Evolutionary conservation across 1,140 invertebrate genomes (phyloP).

Genomic region (Pogonomyrmex barbatus): DNA sequence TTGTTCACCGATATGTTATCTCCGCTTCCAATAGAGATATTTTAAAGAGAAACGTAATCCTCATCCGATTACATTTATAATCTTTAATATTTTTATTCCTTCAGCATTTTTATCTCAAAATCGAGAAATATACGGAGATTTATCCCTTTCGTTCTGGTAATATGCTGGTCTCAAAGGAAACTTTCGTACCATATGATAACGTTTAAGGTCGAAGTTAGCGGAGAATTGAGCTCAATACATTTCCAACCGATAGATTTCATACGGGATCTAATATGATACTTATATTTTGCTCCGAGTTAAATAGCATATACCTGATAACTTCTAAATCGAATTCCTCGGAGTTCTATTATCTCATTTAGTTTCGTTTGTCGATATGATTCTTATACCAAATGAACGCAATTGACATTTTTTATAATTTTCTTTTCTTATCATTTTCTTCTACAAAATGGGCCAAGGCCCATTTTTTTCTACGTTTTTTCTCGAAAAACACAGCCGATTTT

Average conservation of each 20-base stretch:
- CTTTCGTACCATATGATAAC: slow-evolving; percentile 19
- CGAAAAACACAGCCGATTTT: neutral
- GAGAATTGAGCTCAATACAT: slow-evolving; percentile 27
- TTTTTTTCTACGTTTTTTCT: slow-evolving; percentile 4
- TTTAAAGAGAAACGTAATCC: neutral
- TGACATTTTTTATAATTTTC: neutral
- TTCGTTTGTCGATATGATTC: neutral
- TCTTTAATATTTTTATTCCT: slow-evolving; percentile 18
- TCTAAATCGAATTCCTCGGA: slow-evolving; percentile 35
- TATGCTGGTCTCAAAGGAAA: slow-evolving; percentile 8
- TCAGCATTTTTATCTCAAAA: slow-evolving; percentile 22
- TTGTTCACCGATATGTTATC: neutral
- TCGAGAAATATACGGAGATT: neutral
- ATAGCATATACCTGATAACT: slow-evolving; percentile 23
- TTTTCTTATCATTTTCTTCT: neutral
- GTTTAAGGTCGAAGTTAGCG: slow-evolving; percentile 28
- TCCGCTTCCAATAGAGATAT: neutral
- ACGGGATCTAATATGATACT: neutral
- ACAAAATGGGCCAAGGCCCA: neutral
- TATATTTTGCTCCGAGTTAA: slow-evolving; percentile 29
- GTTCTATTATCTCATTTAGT: slow-evolving; percentile 14
- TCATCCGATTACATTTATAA: neutral
- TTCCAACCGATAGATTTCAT: slow-evolving; percentile 6
- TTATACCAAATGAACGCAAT: slow-evolving; percentile 12
- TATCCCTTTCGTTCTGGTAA: neutral